phyloP scores from a whole-genome alignment of 2,888 invertebrate genomes.

The Himalopsyche japonica region DNA sequence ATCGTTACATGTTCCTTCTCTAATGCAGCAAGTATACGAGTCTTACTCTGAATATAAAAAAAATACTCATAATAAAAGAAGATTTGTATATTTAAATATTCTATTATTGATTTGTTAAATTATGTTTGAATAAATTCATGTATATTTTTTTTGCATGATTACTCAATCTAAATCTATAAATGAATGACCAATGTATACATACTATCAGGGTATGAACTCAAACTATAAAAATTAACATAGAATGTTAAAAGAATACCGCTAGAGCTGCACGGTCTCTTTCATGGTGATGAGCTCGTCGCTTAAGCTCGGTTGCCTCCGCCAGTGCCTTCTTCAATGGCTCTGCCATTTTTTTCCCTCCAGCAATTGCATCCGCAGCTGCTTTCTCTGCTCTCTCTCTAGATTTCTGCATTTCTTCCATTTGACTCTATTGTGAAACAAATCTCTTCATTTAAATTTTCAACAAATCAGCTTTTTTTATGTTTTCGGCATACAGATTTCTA shows the following conservation, averaged over 20 bases:
- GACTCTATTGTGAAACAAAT: constrained; percentile 36
- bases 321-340: constrained; percentile 75
- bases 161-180: too few species aligned
- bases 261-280: constrained; percentile 82
- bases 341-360: constrained; percentile 73
- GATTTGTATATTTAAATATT: too few species aligned
- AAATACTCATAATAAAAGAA: not conserved
- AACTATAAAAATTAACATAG: not conserved
- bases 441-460: not conserved
- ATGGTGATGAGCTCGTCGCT: constrained; percentile 79
- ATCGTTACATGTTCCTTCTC: constrained; percentile 65
- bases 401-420: constrained; percentile 76
- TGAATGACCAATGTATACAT: not conserved
- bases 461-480: not conserved
- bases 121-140: too few species aligned
- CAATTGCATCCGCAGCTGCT: constrained; percentile 64
- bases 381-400: constrained; percentile 79
- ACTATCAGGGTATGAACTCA: not conserved
- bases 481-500: not conserved
- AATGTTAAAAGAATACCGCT: constrained; percentile 48
- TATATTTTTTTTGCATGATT: too few species aligned
- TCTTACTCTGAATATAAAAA: constrained; percentile 53
- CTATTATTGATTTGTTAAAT: too few species aligned
- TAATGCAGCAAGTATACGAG: constrained; percentile 55
- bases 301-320: constrained; percentile 71